A percentile compares a stretch with the other conserved stretches of the same genome.
Conservation (phyloP, 2,797 vertebrate genomes). For the Notoglanidium macrostoma region DNA sequence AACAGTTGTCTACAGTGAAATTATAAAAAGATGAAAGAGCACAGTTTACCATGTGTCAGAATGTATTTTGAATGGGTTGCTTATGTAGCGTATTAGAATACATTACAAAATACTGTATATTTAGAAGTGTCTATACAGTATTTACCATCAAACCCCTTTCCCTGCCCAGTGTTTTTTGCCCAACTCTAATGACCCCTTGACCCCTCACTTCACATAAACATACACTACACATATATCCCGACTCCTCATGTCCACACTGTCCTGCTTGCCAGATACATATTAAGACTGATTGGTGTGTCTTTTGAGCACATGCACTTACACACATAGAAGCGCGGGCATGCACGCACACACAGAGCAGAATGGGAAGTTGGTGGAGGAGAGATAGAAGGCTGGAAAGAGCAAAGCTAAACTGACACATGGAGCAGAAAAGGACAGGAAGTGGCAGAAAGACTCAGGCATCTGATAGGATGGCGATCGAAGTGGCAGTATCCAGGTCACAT, state of each 20-base stretch:
- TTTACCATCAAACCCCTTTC: background rate
- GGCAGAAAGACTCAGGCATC: conserved; percentile 63
- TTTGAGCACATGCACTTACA: background rate
- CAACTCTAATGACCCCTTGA: background rate
- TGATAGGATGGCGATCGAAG: conserved; percentile 68
- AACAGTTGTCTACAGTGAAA: background rate
- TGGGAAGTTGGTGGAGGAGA: conserved; percentile 55
- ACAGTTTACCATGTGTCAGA: background rate
- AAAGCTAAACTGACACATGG: conserved; percentile 53
- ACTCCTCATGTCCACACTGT: background rate
- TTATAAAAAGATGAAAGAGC: background rate
- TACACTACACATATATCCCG: background rate
- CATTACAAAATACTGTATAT: background rate
- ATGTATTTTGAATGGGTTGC: background rate
- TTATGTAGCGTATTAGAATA: background rate
- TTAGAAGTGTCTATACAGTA: background rate
- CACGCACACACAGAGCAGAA: background rate
- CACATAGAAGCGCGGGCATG: too few relatives aligned
- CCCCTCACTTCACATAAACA: background rate
- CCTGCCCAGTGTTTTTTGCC: background rate
- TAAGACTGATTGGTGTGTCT: background rate
- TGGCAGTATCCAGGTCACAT: conserved; percentile 65
- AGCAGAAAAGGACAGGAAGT: conserved; percentile 62
- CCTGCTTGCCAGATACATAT: background rate
- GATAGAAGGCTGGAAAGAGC: conserved; percentile 55